These are phyloP conservation scores for Chlorospingus flavigularis DNA, from an alignment of 2,797 vertebrate species.

Conservation along the genomic window DNA sequence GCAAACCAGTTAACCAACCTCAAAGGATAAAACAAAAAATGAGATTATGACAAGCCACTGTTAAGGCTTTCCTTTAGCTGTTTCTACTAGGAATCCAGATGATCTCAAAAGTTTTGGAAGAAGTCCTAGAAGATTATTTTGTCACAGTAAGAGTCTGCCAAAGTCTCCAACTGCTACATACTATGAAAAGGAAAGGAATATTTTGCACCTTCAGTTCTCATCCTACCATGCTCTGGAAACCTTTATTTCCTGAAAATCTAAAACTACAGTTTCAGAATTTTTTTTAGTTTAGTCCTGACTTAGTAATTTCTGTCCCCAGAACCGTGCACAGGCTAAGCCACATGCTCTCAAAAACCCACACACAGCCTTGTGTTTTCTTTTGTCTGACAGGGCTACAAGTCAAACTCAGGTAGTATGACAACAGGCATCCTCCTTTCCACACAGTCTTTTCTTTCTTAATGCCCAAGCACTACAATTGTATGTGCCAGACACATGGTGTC, in stretches of 20 bases:
- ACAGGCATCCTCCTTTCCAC: background rate
- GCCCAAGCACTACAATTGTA: background rate
- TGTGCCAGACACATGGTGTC: background rate
- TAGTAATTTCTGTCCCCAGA: background rate
- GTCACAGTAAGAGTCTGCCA: background rate
- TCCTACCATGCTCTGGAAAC: background rate
- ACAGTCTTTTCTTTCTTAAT: background rate
- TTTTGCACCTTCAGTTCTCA: background rate
- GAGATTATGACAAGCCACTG: background rate
- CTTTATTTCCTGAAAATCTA: background rate
- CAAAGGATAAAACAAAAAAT: background rate
- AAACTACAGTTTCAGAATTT: background rate
- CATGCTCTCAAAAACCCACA: background rate
- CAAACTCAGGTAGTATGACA: background rate
- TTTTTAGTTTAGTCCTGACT: background rate
- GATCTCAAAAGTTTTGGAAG: background rate
- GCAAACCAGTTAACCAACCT: background rate
- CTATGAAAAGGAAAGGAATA: background rate
- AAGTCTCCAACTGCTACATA: background rate
- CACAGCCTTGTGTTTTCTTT: background rate
- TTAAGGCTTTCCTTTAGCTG: background rate
- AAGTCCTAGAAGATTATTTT: background rate
- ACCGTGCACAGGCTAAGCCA: background rate
- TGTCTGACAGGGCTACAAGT: background rate
- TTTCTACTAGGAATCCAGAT: background rate